Evolutionary conservation across 2,888 invertebrate species (phyloP).

Genomic region (Gnatocerus cornutus): DNA sequence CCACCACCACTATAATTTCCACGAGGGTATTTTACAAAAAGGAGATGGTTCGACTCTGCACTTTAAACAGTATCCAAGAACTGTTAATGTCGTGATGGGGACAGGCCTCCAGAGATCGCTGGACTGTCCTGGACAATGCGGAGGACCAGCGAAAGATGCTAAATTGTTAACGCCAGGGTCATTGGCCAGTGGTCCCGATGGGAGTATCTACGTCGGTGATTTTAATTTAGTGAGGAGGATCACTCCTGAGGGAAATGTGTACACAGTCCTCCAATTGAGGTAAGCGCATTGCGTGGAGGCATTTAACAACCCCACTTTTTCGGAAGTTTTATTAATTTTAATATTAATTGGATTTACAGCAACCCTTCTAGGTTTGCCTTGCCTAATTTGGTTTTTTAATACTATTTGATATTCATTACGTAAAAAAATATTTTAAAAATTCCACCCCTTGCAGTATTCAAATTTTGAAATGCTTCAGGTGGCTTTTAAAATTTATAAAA

Average conservation of each 20-base stretch:
- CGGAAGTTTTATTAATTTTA: not conserved
- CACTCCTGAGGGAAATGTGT: constrained; percentile 91
- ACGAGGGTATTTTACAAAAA: constrained; percentile 97
- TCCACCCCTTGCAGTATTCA: constrained; percentile 1
- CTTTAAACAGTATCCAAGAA: constrained; percentile 92
- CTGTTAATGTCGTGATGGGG: constrained; percentile 94
- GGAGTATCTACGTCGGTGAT: constrained; percentile 97
- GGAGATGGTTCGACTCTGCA: constrained; percentile 94
- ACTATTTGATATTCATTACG: too few species aligned
- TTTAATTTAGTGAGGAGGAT: constrained; percentile 95
- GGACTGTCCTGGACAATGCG: constrained; percentile 90
- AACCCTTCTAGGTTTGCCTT: too few species aligned
- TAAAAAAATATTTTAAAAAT: too few species aligned
- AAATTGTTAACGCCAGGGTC: constrained; percentile 94
- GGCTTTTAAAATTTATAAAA: not conserved
- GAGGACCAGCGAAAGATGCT: constrained; percentile 89
- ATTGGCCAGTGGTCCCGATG: constrained; percentile 95
- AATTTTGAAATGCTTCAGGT: too few species aligned
- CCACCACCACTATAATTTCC: constrained; percentile 99
- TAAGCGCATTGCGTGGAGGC: constrained; percentile 66
- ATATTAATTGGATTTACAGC: too few species aligned
- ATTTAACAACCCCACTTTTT: constrained; percentile 8
- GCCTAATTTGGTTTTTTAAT: too few species aligned
- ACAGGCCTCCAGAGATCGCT: constrained; percentile 90
- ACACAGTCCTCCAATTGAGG: constrained; percentile 91